Evolutionary conservation across 1,140 invertebrate species (phyloP), one percentile per base, ranked within the genome.

Genomic region (Popillia japonica): DNA sequence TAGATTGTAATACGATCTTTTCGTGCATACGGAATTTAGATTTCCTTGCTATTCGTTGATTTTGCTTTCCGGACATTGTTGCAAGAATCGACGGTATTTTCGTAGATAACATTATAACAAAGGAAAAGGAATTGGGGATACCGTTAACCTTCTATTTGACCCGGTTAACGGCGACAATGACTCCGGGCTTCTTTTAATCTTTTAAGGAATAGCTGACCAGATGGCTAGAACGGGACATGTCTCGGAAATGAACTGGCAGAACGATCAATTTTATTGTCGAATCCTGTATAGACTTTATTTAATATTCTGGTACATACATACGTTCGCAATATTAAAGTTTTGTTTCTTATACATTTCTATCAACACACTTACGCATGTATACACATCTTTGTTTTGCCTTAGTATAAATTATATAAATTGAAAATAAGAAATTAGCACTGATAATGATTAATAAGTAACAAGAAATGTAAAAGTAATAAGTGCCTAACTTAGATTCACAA

Each of bases 1-100:
- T 68, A 22, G 61, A 68, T 34, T 34, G 61, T 68, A 23, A 68
- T 22, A 68, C 61, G 61, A 14, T 68, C 20, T 68, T 68, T 68
- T 68, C 61, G 27, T 68, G 61, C 61, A 68, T 68, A 34, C 22
- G 22, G 61, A 68, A 68, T 68, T 68, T 68, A 68, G 27, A 68
- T 68, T 68, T 68, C 61, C 61, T 68, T 20, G 61, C 27, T 68
- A 68, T 22, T 68, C 61, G 61, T 68, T 27, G 61, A 68, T 68
- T 68, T 68, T 20, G n/a, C 61, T 23, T 11, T 68, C 11, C 22
- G 61, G 11, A 9, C 27, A 34, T 34, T 34, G 1, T 34, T 34
- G 27, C 27, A 34, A 2, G 1, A 34, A 4, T 34, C 27, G 1
- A 22, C 22, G 10, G 61, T 22, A 68, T 68, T 68, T 55, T 55